Evolutionary conservation across 2,797 vertebrate genomes (phyloP).

Genomic region (Microcaecilia unicolor): DNA sequence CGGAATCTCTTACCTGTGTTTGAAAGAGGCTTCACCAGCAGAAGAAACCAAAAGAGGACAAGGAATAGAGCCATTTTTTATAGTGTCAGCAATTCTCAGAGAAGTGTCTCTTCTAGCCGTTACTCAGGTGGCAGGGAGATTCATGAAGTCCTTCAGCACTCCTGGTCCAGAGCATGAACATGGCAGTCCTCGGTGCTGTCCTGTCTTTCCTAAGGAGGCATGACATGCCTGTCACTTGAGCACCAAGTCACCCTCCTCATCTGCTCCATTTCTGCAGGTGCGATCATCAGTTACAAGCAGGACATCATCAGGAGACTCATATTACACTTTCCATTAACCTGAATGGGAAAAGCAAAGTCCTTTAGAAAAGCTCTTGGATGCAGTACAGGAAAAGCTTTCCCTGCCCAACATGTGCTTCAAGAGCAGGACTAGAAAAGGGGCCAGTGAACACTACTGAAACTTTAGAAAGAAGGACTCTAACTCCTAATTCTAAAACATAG

Average conservation of each 20-base stretch:
- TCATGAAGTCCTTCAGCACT: background rate
- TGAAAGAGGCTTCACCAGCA: background rate
- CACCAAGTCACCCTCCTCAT: conserved; percentile 1
- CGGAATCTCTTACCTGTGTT: conserved; percentile 2
- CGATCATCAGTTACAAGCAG: conserved; percentile 10
- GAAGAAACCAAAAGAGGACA: background rate
- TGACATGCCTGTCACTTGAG: conserved; percentile 1
- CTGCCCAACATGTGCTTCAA: no score
- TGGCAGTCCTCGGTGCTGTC: background rate
- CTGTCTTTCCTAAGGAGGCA: background rate
- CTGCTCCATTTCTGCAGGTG: conserved; percentile 2
- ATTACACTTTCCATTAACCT: conserved; percentile 9
- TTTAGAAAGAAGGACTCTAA: no score
- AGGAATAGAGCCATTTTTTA: background rate
- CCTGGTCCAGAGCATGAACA: background rate
- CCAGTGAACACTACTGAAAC: no score
- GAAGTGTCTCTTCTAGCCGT: background rate
- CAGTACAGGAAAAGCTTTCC: no score
- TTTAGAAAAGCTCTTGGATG: background rate
- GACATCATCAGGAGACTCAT: background rate
- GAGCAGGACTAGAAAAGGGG: no score
- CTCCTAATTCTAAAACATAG: no score
- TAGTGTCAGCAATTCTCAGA: no score
- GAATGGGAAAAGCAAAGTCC: background rate
- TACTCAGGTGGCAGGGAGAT: background rate